Evolutionary conservation across 2,888 invertebrate genomes (phyloP).

Genomic region (Megalurothrips usitatus): DNA sequence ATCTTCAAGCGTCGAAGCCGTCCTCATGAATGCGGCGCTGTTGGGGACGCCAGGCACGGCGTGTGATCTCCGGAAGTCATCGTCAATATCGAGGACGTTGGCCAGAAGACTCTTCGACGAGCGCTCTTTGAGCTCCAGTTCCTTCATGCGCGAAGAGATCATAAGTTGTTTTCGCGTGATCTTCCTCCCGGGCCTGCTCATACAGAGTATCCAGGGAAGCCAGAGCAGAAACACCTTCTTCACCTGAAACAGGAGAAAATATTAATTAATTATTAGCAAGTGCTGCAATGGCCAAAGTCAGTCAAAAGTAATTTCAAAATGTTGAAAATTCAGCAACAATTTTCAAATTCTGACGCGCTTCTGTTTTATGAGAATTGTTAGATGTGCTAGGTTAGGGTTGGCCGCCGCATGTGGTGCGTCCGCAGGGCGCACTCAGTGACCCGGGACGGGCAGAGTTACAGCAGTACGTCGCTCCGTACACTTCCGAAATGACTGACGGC

Average conservation of each 20-base stretch:
- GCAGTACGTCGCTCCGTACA: too few species aligned
- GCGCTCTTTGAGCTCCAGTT: conserved; percentile 87
- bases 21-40: conserved; percentile 53
- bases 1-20: conserved; percentile 75
- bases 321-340: too few species aligned
- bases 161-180: conserved; percentile 85
- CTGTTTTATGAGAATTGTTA: too few species aligned
- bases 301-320: too few species aligned
- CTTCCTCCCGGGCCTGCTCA: conserved; percentile 94
- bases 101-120: conserved; percentile 91
- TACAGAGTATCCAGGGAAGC: conserved; percentile 93
- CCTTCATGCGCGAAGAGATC: conserved; percentile 87
- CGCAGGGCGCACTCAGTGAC: too few species aligned
- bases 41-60: conserved; percentile 36
- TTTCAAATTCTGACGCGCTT: too few species aligned
- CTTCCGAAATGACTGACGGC: too few species aligned
- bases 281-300: background rate
- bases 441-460: too few species aligned
- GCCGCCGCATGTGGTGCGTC: too few species aligned
- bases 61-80: conserved; percentile 66
- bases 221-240: conserved; percentile 93
- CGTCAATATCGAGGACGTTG: conserved; percentile 93
- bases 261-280: background rate
- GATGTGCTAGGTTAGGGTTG: too few species aligned
- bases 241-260: conserved; percentile 64